These are phyloP conservation scores for Pycnonotus jocosus DNA, from an alignment of 2,113 vertebrate genomes.

Conservation along the genomic window DNA sequence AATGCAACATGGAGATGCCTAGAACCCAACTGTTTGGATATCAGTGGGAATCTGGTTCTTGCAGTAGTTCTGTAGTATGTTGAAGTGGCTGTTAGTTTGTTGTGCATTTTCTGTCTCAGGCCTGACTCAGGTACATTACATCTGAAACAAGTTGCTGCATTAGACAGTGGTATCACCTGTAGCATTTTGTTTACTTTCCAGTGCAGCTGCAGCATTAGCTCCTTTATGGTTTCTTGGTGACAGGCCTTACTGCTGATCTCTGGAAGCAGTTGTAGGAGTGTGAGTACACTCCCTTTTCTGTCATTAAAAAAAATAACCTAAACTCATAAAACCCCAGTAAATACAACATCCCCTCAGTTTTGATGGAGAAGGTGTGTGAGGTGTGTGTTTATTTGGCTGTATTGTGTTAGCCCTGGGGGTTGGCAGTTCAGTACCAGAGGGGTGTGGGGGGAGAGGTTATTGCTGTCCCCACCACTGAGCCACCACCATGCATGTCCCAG, in stretches of 20 bases:
- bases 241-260: not conserved
- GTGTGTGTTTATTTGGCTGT: not conserved
- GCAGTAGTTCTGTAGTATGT: not conserved
- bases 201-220: not conserved
- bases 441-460: not conserved
- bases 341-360: not conserved
- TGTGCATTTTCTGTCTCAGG: not conserved
- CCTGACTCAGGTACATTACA: not conserved
- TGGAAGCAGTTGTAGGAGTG: not conserved
- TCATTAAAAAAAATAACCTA: not conserved
- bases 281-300: not conserved
- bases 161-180: not conserved
- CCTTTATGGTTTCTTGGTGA: not conserved
- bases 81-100: not conserved
- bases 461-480: not conserved
- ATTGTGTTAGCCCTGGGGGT: not conserved
- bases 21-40: not conserved
- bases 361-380: not conserved
- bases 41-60: not conserved
- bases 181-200: conserved; percentile 5
- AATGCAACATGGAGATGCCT: not conserved
- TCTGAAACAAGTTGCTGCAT: not conserved
- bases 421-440: not conserved
- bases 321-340: not conserved
- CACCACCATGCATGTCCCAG: fast-evolving